phyloP scores from a whole-genome alignment of 2,113 vertebrate species.

The Osmerus eperlanus region DNA sequence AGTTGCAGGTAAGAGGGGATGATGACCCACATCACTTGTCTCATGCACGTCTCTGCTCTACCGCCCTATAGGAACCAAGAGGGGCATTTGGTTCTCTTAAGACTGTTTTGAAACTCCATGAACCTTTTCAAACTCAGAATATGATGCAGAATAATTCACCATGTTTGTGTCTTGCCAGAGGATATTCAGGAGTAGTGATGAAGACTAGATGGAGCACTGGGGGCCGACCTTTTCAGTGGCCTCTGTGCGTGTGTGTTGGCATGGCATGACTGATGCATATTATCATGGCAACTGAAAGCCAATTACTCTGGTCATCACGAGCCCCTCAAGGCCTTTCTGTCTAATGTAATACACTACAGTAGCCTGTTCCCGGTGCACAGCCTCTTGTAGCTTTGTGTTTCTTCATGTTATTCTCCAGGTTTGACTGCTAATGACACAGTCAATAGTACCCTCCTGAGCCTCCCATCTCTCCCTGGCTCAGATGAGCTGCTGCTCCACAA shows the following conservation, averaged over 20 bases:
- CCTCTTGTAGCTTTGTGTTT: constrained; percentile 53
- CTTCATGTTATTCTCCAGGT: constrained; percentile 48
- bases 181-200: constrained; percentile 30
- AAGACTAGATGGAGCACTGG: constrained; percentile 30
- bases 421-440: constrained; percentile 54
- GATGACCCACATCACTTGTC: too few relatives aligned
- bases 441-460: constrained; percentile 57
- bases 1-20: too few relatives aligned
- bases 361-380: constrained; percentile 35
- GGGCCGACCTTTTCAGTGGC: constrained; percentile 60
- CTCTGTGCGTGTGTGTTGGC: constrained; percentile 49
- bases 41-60: too few relatives aligned
- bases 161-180: not conserved
- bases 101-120: too few relatives aligned
- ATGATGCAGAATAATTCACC: constrained; percentile 15
- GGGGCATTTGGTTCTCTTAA: too few relatives aligned
- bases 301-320: constrained; percentile 68
- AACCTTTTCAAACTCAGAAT: too few relatives aligned
- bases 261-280: constrained; percentile 66
- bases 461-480: constrained; percentile 49
- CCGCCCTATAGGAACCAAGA: too few relatives aligned
- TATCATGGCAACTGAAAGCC: constrained; percentile 67
- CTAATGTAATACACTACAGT: constrained; percentile 61
- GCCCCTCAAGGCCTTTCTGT: constrained; percentile 54
- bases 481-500: constrained; percentile 59